Base-by-base conservation (phyloP, 1,140 invertebrate species). In the Pogonus chalceus region DNA sequence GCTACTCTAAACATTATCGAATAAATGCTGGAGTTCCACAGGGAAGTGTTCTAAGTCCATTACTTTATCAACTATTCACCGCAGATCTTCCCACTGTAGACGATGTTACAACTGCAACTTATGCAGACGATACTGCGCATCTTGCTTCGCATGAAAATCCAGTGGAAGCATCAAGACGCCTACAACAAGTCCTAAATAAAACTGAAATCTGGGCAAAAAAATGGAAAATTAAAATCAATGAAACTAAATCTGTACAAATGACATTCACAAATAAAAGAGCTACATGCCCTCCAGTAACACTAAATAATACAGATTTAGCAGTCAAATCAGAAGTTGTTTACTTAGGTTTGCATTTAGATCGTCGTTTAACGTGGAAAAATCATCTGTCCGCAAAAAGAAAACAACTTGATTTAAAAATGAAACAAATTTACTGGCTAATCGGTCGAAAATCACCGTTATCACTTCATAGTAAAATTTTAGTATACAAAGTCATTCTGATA, bases 171-270 rank as follows among this genome's bases (percentile, higher is more conserved):
- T 31, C 54, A 1, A 49, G 31, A 20, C 50, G 53, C 26, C 46
- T 65, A n/a, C 55, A 62, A 56, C 37, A 54, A 23, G 49, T 58
- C 26, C 49, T 60, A 9, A 39, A 51, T 18, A 22, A 35, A 24
- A 26, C 62, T 1, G 37, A 52, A 20, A 21, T 53, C 2, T 65
- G 62, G 57, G 47, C 60, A 22, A 52, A 48, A 1, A 62, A 62
- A 54, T 66, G 65, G 64, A 54, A 52, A 31, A 62, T 67, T 9
- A 56, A 55, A 57, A 39, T 65, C 12, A 68, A 68, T 35, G 20
- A 59, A 50, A 23, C 31, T 7, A 68, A 68, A 60, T 59, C 50
- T 3, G 31, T 23, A 46, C 54, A 54, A 16, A 23, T 58, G 4
- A 49, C 35, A 20, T 58, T 58, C 31, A 58, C 49, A 18, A 26